A percentile compares a stretch with the other conserved stretches of the same genome.
Evolutionary conservation across 2,888 invertebrate genomes (phyloP).

Genomic region (Platynereis dumerilii): DNA sequence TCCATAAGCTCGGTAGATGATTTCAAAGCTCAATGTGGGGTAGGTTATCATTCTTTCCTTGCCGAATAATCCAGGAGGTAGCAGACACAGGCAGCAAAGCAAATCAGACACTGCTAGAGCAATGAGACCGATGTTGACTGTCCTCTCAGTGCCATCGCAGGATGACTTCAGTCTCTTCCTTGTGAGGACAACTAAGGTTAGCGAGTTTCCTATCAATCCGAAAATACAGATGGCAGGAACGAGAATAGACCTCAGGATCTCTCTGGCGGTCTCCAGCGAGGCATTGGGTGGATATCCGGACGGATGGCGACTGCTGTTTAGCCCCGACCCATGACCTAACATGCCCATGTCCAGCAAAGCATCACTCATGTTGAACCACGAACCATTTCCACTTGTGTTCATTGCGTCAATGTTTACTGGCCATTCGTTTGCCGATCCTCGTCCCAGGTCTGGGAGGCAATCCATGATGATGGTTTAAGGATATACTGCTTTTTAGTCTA

Average conservation of each 20-base stretch:
- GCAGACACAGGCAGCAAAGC: slow-evolving; percentile 66
- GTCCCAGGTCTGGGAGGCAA: too few species aligned
- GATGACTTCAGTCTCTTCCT: slow-evolving; percentile 63
- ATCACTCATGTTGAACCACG: background rate
- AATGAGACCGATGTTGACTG: slow-evolving; percentile 77
- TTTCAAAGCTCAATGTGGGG: slow-evolving; percentile 23
- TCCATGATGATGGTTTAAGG: too few species aligned
- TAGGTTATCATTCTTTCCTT: slow-evolving; percentile 15
- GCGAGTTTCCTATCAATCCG: slow-evolving; percentile 78
- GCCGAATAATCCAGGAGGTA: slow-evolving; percentile 66
- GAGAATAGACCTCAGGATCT: slow-evolving; percentile 21
- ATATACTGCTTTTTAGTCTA: too few species aligned
- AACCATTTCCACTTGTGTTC: too few species aligned
- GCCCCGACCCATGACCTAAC: background rate
- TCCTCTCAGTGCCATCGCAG: slow-evolving; percentile 76
- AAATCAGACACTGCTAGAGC: slow-evolving; percentile 82
- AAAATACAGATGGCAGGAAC: slow-evolving; percentile 32
- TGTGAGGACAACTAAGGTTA: slow-evolving; percentile 79
- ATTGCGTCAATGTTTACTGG: too few species aligned
- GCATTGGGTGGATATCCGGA: background rate
- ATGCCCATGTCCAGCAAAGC: background rate
- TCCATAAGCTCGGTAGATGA: slow-evolving; percentile 51
- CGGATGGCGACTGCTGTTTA: background rate
- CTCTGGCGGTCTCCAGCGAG: background rate
- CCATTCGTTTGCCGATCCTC: too few species aligned